These are phyloP conservation scores for Dexiosoma caninum DNA, from an alignment of 2,888 invertebrate species.

Conservation along the genomic window DNA sequence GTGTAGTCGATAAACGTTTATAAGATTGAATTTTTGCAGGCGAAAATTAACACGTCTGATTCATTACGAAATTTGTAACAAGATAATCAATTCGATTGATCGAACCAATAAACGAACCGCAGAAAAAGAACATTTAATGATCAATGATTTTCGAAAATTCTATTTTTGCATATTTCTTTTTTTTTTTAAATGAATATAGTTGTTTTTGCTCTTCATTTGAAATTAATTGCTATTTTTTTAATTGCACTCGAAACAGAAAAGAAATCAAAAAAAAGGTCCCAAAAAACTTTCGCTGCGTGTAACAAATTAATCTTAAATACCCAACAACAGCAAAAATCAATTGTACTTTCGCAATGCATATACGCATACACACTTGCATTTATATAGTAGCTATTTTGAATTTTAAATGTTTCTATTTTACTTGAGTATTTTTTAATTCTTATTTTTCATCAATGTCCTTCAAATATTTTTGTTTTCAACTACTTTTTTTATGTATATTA, in stretches of 20 bases:
- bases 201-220: constrained; percentile 22
- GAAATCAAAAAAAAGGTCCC: constrained; percentile 5
- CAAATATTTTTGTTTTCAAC: constrained; percentile 22
- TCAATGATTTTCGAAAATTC: constrained; percentile 58
- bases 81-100: constrained; percentile 55
- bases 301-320: constrained; percentile 31
- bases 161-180: constrained; percentile 54
- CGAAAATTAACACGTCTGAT: constrained; percentile 43
- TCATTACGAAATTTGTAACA: constrained; percentile 62
- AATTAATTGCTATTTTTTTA: constrained; percentile 38
- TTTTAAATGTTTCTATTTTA: not conserved
- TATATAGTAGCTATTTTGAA: not conserved
- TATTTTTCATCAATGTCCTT: constrained; percentile 49
- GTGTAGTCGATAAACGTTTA: constrained; percentile 46
- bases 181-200: not conserved
- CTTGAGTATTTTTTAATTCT: not conserved
- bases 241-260: constrained; percentile 15
- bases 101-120: constrained; percentile 18
- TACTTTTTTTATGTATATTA: not conserved
- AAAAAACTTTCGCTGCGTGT: constrained; percentile 37
- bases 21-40: constrained; percentile 15
- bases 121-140: constrained; percentile 14
- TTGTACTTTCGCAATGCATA: constrained; percentile 16
- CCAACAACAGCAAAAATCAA: constrained; percentile 24
- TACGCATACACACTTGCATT: too few relatives aligned